phyloP scores from a whole-genome alignment of 1,140 invertebrate species.

The Drosophila tropicalis region DNA sequence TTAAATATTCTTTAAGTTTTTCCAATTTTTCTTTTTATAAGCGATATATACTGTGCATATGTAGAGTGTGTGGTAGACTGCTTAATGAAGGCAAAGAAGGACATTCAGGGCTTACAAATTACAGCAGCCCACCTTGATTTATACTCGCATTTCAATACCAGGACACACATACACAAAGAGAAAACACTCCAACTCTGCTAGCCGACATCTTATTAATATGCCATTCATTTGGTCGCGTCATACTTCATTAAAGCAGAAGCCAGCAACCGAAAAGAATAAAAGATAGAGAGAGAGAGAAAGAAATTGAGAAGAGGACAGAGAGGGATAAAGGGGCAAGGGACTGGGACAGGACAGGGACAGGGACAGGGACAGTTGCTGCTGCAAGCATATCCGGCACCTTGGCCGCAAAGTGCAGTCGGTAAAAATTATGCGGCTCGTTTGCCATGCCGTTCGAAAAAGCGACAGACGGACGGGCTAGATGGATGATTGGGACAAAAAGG shows the following conservation, averaged over 20 bases:
- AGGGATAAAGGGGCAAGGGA: not conserved
- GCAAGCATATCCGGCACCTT: conserved; percentile 60
- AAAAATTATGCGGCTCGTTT: conserved; percentile 80
- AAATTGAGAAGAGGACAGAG: not conserved
- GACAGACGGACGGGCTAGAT: not conserved
- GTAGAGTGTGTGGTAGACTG: not conserved
- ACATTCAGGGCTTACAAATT: conserved; percentile 65
- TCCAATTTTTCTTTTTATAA: not conserved
- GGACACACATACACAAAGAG: conserved; percentile 19
- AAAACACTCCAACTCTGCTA: conserved; percentile 42
- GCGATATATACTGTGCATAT: not conserved
- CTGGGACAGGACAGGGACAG: not conserved
- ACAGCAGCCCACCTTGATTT: conserved; percentile 71
- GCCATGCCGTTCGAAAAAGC: conserved; percentile 53
- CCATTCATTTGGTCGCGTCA: conserved; percentile 77
- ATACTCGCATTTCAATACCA: conserved; percentile 54
- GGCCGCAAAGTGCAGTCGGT: conserved; percentile 76
- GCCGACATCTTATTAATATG: conserved; percentile 78
- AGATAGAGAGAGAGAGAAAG: not conserved
- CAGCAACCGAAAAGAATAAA: conserved; percentile 18
- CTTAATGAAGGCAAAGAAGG: conserved; percentile 5
- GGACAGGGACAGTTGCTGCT: not conserved
- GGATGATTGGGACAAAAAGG: too few species aligned
- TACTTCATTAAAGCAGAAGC: conserved; percentile 77
- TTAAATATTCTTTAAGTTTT: too few species aligned